Percentiles rank a stretch among this genome's conserved stretches.
Conservation (phyloP, 35 echinoderm and acorn worm species). For the Ophioderma brevispina region DNA sequence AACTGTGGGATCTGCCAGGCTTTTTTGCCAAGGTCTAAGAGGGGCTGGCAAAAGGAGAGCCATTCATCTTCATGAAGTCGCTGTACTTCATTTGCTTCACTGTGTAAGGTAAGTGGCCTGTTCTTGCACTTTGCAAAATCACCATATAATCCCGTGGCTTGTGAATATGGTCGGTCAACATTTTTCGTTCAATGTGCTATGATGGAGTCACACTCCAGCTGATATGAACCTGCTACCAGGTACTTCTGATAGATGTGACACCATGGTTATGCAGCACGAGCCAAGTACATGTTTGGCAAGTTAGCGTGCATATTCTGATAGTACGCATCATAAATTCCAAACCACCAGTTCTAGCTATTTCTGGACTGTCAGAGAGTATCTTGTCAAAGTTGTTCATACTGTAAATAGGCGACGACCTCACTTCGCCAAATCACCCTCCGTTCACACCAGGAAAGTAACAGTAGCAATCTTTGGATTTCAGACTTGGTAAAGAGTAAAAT, state of each 20-base stretch:
- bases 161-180: slow-evolving; percentile 28
- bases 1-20: no score
- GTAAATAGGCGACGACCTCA: slow-evolving; percentile 27
- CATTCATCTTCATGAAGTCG: no score
- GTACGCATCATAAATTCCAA: slow-evolving; percentile 28
- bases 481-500: slow-evolving; percentile 35
- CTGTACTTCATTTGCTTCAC: neutral
- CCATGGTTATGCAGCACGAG: neutral
- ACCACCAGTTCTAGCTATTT: neutral
- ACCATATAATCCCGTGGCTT: slow-evolving; percentile 31
- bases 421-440: neutral
- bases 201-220: slow-evolving; percentile 43
- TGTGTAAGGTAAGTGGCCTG: neutral
- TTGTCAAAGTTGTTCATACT: slow-evolving; percentile 26
- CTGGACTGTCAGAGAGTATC: neutral
- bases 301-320: slow-evolving; percentile 31
- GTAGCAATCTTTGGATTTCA: slow-evolving; percentile 12
- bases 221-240: slow-evolving; percentile 29
- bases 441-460: slow-evolving; percentile 14
- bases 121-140: slow-evolving; percentile 13
- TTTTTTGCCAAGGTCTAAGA: no score
- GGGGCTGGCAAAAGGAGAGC: no score
- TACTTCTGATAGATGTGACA: slow-evolving; percentile 14
- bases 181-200: slow-evolving; percentile 30
- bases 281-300: neutral